These are phyloP conservation scores for Gobio occitaniae DNA, from an alignment of 2,797 vertebrate genomes.

Conservation along the genomic window DNA sequence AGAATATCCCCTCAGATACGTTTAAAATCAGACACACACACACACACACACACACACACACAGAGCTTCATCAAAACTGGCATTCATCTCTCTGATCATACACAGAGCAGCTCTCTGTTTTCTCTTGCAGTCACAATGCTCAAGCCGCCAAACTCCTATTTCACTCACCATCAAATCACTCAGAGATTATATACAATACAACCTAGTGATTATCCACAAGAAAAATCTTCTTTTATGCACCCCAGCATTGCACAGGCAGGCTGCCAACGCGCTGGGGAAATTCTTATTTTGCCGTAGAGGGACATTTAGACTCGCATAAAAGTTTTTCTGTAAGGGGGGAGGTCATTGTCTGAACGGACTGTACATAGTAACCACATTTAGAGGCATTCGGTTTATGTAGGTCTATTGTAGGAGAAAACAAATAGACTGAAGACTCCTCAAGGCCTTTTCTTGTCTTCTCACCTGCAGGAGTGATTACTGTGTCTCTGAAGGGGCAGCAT, in stretches of 20 bases:
- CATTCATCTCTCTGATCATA: constrained; percentile 38
- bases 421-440: constrained; percentile 5
- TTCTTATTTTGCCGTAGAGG: constrained; percentile 49
- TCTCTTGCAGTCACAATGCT: constrained; percentile 31
- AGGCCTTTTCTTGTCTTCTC: constrained; percentile 37
- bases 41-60: neutral
- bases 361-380: constrained; percentile 43
- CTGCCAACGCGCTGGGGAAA: constrained; percentile 49
- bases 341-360: constrained; percentile 47
- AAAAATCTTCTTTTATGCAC: constrained; percentile 46
- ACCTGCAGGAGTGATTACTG: constrained; percentile 21
- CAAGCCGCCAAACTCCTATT: constrained; percentile 23
- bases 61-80: constrained; percentile 41
- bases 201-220: constrained; percentile 42
- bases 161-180: constrained; percentile 25
- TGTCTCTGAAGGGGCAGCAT: constrained; percentile 18
- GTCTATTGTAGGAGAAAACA: constrained; percentile 9
- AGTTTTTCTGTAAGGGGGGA: constrained; percentile 43
- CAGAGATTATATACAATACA: constrained; percentile 31
- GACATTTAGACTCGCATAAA: constrained; percentile 57
- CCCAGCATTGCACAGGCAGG: constrained; percentile 50
- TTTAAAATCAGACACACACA: constrained; percentile 38
- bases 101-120: constrained; percentile 29
- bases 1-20: constrained; percentile 51
- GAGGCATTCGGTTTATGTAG: constrained; percentile 30